These are phyloP conservation scores for Smittia aterrima DNA, from an alignment of 2,888 invertebrate genomes.

Conservation along the genomic window DNA sequence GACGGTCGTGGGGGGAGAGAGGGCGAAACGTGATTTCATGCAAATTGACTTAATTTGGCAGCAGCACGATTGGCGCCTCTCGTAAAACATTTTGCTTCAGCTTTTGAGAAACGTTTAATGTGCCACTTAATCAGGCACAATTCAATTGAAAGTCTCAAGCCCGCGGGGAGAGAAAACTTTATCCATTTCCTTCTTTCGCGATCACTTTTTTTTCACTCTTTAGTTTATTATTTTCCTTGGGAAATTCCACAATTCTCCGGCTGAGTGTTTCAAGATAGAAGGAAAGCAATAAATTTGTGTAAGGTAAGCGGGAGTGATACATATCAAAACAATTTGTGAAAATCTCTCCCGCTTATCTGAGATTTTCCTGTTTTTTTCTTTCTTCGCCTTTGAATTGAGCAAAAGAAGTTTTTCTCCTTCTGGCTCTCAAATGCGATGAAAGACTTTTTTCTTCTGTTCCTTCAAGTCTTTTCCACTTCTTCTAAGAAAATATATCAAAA, in stretches of 20 bases:
- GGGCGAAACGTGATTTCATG: constrained; percentile 39
- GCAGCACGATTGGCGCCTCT: constrained; percentile 20
- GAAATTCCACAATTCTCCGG: not conserved
- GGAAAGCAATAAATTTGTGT: not conserved
- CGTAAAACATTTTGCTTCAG: constrained; percentile 36
- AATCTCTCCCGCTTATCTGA: constrained; percentile 9
- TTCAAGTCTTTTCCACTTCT: not conserved
- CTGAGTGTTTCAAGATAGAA: not conserved
- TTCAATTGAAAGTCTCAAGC: not conserved
- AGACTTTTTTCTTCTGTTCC: not conserved
- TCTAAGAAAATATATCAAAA: constrained; percentile 7
- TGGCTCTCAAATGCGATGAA: not conserved
- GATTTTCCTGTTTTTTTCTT: not conserved
- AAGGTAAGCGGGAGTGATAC: constrained; percentile 17
- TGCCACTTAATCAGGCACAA: constrained; percentile 37
- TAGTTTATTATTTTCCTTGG: not conserved
- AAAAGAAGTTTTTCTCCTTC: not conserved
- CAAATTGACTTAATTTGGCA: constrained; percentile 39
- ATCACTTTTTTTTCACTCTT: not conserved
- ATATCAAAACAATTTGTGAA: constrained; percentile 26
- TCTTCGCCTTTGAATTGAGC: not conserved
- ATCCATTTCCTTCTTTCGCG: constrained; percentile 7
- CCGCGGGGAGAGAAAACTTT: constrained; percentile 33
- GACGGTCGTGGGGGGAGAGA: not conserved
- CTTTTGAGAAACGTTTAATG: constrained; percentile 28